Conservation (phyloP, 2,113 vertebrate genomes). For the Entelurus aequoreus region DNA sequence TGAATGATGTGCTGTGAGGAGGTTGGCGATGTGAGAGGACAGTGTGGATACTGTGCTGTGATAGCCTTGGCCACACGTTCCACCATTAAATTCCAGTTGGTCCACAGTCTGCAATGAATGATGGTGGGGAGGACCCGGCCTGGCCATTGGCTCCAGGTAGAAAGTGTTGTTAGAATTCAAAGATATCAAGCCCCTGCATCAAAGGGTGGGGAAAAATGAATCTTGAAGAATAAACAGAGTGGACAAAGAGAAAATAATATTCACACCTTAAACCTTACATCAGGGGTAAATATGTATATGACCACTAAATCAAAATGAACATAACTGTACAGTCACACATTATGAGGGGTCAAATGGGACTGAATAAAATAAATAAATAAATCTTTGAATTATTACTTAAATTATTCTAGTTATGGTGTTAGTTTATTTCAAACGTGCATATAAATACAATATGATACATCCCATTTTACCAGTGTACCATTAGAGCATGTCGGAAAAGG, state of each 20-base stretch:
- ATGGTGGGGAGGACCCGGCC: slow-evolving; percentile 21
- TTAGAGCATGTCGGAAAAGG: too few species aligned
- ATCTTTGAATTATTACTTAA: too few species aligned
- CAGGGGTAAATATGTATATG: background rate
- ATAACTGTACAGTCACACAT: too few species aligned
- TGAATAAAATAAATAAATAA: too few species aligned
- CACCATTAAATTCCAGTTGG: slow-evolving; percentile 67
- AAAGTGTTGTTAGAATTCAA: slow-evolving; percentile 77
- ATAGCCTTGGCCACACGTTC: slow-evolving; percentile 73
- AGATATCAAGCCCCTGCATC: slow-evolving; percentile 81
- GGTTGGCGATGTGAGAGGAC: slow-evolving; percentile 40
- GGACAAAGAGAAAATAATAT: background rate
- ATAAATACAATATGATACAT: too few species aligned
- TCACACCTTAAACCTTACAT: background rate
- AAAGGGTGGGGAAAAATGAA: background rate
- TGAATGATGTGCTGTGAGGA: slow-evolving; percentile 57
- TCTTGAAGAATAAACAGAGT: background rate
- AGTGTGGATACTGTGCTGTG: slow-evolving; percentile 38
- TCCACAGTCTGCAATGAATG: slow-evolving; percentile 71
- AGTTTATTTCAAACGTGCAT: too few species aligned
- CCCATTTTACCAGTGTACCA: too few species aligned
- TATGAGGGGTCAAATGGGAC: too few species aligned
- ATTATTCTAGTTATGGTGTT: too few species aligned
- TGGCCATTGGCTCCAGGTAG: slow-evolving; percentile 78
- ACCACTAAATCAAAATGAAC: too few species aligned